These are phyloP conservation scores for Platygyra sinensis DNA, from an alignment of 64 coral and sea anemone genomes.

Conservation along the genomic window DNA sequence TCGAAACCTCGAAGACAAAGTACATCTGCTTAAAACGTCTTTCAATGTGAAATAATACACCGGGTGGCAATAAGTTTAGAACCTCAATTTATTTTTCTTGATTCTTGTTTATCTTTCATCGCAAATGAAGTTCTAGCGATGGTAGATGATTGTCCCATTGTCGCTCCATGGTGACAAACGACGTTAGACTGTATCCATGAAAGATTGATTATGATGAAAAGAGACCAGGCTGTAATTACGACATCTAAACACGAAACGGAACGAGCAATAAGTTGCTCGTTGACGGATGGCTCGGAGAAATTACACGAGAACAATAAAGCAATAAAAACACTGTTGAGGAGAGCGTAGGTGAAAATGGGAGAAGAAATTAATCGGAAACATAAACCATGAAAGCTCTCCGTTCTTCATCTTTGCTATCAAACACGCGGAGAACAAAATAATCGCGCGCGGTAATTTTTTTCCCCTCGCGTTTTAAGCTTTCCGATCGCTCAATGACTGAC, in stretches of 20 bases:
- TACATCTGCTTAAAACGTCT: background rate
- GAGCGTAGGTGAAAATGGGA: background rate
- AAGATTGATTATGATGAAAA: background rate
- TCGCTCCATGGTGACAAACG: background rate
- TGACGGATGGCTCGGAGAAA: conserved; percentile 28
- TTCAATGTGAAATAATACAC: background rate
- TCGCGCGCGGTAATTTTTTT: background rate
- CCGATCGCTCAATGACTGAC: no score
- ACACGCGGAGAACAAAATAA: background rate
- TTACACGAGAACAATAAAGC: conserved; percentile 8
- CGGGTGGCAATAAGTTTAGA: background rate
- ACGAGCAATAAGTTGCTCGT: conserved; percentile 13
- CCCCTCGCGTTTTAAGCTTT: background rate
- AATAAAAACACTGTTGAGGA: conserved; percentile 35
- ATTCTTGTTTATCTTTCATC: conserved; percentile 6
- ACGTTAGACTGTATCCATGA: background rate
- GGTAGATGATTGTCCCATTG: background rate
- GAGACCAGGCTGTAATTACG: conserved; percentile 7
- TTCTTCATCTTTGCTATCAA: background rate
- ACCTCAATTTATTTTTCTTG: background rate
- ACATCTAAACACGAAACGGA: conserved; percentile 31
- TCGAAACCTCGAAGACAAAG: background rate
- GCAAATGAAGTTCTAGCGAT: background rate
- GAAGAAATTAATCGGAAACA: background rate
- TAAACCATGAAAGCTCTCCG: no score